phyloP scores from a whole-genome alignment of 2,113 vertebrate species.

The Gymnocephalus cernua region DNA sequence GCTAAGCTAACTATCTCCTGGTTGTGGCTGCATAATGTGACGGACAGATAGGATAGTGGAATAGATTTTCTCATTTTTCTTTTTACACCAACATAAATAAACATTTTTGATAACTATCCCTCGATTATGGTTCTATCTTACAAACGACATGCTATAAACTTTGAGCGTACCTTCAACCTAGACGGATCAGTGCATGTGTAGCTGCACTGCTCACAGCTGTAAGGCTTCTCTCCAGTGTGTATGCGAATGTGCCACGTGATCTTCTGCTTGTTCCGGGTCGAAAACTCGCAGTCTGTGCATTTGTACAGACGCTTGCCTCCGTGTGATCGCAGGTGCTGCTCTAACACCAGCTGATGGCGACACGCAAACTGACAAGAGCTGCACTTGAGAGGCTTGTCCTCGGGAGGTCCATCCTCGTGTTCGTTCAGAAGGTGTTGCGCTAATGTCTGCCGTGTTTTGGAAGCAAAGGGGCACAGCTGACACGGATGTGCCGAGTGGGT shows the following conservation, averaged over 20 bases:
- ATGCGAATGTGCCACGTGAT: constrained; percentile 97
- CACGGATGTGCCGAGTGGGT: constrained; percentile 89
- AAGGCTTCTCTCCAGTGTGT: constrained; percentile 97
- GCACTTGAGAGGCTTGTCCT: constrained; percentile 86
- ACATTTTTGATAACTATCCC: neutral
- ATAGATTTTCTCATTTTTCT: too few species aligned
- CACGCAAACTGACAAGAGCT: constrained; percentile 90
- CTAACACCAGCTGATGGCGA: constrained; percentile 90
- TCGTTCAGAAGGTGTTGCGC: constrained; percentile 89
- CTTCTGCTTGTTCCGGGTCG: constrained; percentile 95
- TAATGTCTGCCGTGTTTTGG: constrained; percentile 87
- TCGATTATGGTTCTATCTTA: neutral
- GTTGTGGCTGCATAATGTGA: too few species aligned
- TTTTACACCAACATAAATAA: neutral
- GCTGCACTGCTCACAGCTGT: constrained; percentile 92
- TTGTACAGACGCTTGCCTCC: constrained; percentile 93
- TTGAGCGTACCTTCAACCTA: constrained; percentile 89
- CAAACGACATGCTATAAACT: neutral
- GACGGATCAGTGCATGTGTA: constrained; percentile 94
- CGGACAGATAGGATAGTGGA: too few species aligned
- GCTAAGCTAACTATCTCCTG: too few species aligned
- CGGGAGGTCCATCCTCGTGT: constrained; percentile 83
- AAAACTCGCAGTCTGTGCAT: constrained; percentile 93
- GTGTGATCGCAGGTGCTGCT: constrained; percentile 94
- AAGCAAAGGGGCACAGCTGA: constrained; percentile 88